These are phyloP conservation scores for Brachionus manjavacas DNA, from an alignment of 1,140 invertebrate species.

Conservation along the genomic window DNA sequence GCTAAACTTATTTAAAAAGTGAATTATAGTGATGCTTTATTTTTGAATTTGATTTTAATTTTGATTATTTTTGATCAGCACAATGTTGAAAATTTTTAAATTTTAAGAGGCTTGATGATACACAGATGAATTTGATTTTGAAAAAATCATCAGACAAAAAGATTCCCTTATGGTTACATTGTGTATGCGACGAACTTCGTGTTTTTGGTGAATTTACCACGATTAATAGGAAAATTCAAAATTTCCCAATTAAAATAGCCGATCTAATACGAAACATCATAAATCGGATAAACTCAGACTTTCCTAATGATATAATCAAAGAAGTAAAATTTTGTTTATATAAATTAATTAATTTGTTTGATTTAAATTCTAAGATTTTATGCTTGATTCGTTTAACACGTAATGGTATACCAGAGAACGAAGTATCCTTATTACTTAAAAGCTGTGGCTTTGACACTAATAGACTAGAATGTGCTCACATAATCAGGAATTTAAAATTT, in stretches of 20 bases:
- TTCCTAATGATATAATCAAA: constrained; percentile 43
- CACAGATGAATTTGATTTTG: constrained; percentile 49
- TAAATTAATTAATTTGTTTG: not conserved
- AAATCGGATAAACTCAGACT: constrained; percentile 48
- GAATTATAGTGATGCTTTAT: no score
- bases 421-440: not conserved
- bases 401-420: constrained; percentile 17
- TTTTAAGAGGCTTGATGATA: constrained; percentile 49
- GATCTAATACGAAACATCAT: constrained; percentile 49
- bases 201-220: constrained; percentile 53
- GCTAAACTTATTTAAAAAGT: no score
- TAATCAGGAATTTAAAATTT: not conserved
- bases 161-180: constrained; percentile 52
- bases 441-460: constrained; percentile 1
- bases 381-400: not conserved
- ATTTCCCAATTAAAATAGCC: constrained; percentile 47
- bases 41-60: no score
- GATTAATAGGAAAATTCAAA: constrained; percentile 48
- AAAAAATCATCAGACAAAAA: constrained; percentile 45
- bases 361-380: not conserved
- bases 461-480: constrained; percentile 21
- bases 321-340: not conserved
- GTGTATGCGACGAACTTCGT: constrained; percentile 53
- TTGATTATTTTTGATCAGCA: no score
- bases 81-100: no score